Base-by-base conservation (phyloP, 1,140 invertebrate species). In the Tetramorium alpestre region DNA sequence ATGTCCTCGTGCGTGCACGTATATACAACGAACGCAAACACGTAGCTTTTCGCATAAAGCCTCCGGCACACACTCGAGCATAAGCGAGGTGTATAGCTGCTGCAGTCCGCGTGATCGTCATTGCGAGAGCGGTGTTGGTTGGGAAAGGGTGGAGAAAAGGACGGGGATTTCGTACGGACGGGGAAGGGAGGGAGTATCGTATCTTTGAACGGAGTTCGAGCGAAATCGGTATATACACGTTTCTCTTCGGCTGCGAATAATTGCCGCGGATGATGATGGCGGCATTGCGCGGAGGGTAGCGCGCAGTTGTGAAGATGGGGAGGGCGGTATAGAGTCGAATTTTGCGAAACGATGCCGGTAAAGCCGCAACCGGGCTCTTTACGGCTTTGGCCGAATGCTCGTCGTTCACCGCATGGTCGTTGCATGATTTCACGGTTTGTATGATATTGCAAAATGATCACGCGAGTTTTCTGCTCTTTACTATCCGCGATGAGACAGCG, bases 201-300 rank as follows among this genome's bases (percentile, higher is more conserved):
- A 64, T 82, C 81, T 90, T 90, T 88, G 77, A 91, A 75, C 56
- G 44, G 81, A 88, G 82, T 91, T 90, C 51, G 75, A 13, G 25
- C 60, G 54, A 81, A 78, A 88, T 90, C 81, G 85, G 51, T 72
- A 47, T 67, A 60, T 87, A 76, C 60, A 77, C 60, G 80, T 85
- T 88, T 88, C 87, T 56, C 77, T 88, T 91, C 65, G 87, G 87
- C 89, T 91, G 89, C 86, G 89, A 90, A 91, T 91, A 91, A 91
- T 91, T 90, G 89, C 65, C 62, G 11, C 7, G 75, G 62, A 90
- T 81, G 88, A 90, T 81, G 88, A 90, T 85, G 76, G 88, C 41
- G 69, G 69, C 44, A 67, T 13, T 13, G 38, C 38, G n/a, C 38
- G 60, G 65, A 60, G 69, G 75, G 60, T 47, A 8, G 38, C 33